phyloP scores from a whole-genome alignment of 2,888 invertebrate genomes.

The Chrysolina americana region DNA sequence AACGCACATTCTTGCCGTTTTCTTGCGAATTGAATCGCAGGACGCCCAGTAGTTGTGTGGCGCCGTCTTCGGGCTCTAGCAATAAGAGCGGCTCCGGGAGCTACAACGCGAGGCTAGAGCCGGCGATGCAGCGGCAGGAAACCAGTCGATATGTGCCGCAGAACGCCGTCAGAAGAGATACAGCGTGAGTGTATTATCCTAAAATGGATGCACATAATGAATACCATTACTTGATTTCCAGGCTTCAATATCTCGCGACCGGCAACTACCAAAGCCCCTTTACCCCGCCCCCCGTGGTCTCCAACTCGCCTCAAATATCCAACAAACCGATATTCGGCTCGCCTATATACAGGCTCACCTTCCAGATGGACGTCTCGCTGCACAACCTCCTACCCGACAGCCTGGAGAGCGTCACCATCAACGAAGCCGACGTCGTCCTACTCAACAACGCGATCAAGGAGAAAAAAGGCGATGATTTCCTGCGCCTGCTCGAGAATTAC shows the following conservation, averaged over 20 bases:
- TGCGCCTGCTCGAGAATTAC: constrained; percentile 50
- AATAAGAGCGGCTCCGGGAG: background rate
- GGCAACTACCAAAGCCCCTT: background rate
- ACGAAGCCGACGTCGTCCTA: constrained; percentile 47
- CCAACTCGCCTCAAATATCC: constrained; percentile 16
- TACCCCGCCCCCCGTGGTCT: background rate
- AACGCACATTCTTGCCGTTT: background rate
- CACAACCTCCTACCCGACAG: constrained; percentile 51
- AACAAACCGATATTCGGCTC: constrained; percentile 49
- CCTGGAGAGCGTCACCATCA: constrained; percentile 45
- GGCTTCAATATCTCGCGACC: background rate
- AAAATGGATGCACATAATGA: too few relatives aligned
- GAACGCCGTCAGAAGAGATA: constrained; percentile 1
- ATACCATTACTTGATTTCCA: background rate
- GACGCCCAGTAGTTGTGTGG: background rate
- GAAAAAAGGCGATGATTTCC: constrained; percentile 43
- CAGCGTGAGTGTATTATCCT: background rate
- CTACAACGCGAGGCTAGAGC: background rate
- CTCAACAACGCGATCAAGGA: constrained; percentile 47
- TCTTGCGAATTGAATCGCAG: background rate
- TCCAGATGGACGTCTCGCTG: constrained; percentile 49
- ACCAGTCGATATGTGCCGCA: constrained; percentile 29
- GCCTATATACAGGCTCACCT: constrained; percentile 40
- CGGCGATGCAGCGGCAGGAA: constrained; percentile 2
- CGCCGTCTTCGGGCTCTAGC: background rate